phyloP scores from a whole-genome alignment of 2,888 invertebrate genomes.

The Diaprepes abbreviatus region DNA sequence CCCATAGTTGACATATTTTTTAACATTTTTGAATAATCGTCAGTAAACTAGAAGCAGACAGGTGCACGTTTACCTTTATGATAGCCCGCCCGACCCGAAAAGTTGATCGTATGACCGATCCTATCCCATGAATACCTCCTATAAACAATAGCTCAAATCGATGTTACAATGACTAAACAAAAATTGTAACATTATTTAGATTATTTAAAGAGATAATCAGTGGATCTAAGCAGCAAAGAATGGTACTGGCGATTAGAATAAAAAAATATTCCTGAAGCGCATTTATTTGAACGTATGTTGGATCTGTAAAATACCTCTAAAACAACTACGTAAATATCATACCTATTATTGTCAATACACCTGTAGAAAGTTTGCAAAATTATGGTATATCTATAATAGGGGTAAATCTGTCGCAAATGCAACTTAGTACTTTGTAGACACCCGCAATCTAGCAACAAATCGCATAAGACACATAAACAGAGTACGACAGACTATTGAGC shows the following conservation, averaged over 20 bases:
- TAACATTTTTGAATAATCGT: not conserved
- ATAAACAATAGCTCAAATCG: slow-evolving; percentile 36
- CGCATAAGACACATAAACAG: too few species aligned
- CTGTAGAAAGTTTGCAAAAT: too few species aligned
- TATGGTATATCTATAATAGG: too few species aligned
- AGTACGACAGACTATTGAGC: too few species aligned
- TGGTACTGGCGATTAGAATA: slow-evolving; percentile 5
- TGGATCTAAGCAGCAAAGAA: slow-evolving; percentile 4
- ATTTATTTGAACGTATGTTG: too few species aligned
- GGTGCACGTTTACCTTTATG: slow-evolving; percentile 33
- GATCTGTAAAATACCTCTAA: too few species aligned
- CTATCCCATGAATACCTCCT: slow-evolving; percentile 23
- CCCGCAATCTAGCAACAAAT: too few species aligned
- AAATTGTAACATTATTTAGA: slow-evolving; percentile 34
- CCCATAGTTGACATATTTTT: not conserved
- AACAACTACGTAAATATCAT: too few species aligned
- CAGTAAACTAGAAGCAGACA: slow-evolving; percentile 21
- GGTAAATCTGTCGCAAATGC: too few species aligned
- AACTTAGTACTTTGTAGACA: too few species aligned
- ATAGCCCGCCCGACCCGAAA: slow-evolving; percentile 17
- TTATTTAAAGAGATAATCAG: slow-evolving; percentile 38
- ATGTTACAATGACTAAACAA: slow-evolving; percentile 32
- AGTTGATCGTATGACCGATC: slow-evolving; percentile 33
- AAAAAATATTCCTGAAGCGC: not conserved
- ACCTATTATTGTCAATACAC: too few species aligned